Conservation (phyloP, 2,113 vertebrate species). For the Papio anubis region DNA sequence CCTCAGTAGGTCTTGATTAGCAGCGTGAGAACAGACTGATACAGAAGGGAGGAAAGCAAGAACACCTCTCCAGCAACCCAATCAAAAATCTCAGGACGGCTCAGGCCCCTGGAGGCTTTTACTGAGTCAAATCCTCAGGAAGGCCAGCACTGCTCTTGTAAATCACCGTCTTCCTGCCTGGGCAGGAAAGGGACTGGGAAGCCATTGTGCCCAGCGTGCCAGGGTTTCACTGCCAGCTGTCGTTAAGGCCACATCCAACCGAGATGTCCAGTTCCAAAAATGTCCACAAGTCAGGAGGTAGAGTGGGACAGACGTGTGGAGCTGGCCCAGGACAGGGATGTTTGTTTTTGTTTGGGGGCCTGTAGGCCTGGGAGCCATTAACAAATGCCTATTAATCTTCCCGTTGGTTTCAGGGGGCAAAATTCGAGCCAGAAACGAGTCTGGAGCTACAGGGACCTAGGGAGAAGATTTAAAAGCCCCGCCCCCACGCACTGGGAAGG, state of each 20-base stretch:
- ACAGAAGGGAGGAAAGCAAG: background rate
- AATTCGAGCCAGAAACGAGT: background rate
- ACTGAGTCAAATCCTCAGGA: accelerated
- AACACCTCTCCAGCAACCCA: background rate
- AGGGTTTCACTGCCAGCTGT: background rate
- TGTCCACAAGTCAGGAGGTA: background rate
- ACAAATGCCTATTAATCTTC: background rate
- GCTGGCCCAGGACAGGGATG: background rate
- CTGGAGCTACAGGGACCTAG: background rate
- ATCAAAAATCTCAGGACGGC: accelerated
- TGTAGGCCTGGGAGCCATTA: background rate
- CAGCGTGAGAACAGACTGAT: no score
- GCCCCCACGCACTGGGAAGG: accelerated
- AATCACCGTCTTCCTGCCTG: background rate
- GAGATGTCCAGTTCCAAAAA: background rate
- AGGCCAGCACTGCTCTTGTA: background rate
- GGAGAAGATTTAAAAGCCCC: background rate
- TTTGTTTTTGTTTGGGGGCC: background rate
- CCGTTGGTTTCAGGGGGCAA: background rate
- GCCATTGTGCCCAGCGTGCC: background rate
- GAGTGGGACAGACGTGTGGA: background rate
- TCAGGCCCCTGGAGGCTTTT: background rate
- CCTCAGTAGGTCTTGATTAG: no score
- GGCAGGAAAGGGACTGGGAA: accelerated
- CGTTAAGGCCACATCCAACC: background rate